Evolutionary conservation across 2,888 invertebrate species (phyloP), one percentile per base, ranked within the genome.

Genomic region (Conops quadrifasciatus): DNA sequence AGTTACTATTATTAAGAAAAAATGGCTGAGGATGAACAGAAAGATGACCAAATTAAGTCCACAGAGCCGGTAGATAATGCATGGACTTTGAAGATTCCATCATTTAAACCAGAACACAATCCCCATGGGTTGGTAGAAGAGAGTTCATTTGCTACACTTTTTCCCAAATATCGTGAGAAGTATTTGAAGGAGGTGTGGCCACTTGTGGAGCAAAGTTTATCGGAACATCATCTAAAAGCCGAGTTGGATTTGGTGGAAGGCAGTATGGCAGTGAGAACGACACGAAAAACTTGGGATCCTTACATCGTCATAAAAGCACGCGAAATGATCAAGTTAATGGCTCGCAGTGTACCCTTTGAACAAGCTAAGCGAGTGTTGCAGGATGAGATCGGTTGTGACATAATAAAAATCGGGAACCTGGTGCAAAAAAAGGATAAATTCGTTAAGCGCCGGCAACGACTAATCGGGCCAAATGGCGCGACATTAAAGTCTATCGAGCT

Each of bases 231-330:
- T 76, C 86, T 98, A 13, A 91, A 92, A 80, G 95, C 94, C 0
- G 96, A 97, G 80, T 87, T 98, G 75, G 98, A 98, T 87, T 88
- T 97, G 2, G 89, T 97, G 5, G 97, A 98, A 88, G 92, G 98
- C 56, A 96, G 95, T 79, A 94, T 99, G 93, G 91, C 92, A 0
- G 99, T 99, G 0, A 90, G 89, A 84, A 99, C 99, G 0, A 97
- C 97, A 0, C 88, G 94, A 68, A 97, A 98, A 88, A 98, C 98
- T 0, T 99, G 96, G 96, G 99, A 99, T 88, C 99, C 99, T 0
- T 98, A 94, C 78, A 94, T 97, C 68, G 95, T 99, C 59, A 89
- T 99, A 36, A 98, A 98, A 87, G 96, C 97, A 0, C 89, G 98
- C 73, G 99, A 99, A 85, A 90, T 98, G 88, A 94, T 99, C 79